phyloP scores from a whole-genome alignment of 2,797 vertebrate genomes.

The Phataginus tetradactyla region DNA sequence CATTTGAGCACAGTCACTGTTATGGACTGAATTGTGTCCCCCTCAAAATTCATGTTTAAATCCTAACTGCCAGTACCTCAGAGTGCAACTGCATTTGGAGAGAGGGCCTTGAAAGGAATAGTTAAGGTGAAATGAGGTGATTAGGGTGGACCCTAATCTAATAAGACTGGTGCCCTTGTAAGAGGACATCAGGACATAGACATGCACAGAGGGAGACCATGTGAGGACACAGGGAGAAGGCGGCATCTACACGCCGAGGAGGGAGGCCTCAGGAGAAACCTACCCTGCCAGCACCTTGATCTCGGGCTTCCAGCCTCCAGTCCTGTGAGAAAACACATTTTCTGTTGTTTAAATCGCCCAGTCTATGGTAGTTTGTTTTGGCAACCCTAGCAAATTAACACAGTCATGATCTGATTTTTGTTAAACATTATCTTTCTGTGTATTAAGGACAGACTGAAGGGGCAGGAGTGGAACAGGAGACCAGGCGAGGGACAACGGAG shows the following conservation, averaged over 20 bases:
- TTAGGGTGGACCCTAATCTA: background rate
- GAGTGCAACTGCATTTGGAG: background rate
- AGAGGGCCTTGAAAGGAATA: background rate
- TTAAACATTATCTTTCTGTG: background rate
- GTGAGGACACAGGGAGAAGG: background rate
- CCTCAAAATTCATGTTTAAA: background rate
- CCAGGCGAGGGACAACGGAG: background rate
- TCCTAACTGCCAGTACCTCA: background rate
- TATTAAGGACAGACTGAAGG: background rate
- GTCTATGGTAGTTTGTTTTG: background rate
- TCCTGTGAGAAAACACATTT: background rate
- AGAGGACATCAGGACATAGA: background rate
- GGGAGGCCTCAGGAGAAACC: background rate
- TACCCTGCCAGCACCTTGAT: no score
- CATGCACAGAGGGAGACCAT: background rate
- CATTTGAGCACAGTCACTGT: background rate
- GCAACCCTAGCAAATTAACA: background rate
- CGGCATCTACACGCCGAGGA: background rate
- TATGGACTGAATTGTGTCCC: background rate
- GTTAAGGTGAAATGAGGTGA: background rate
- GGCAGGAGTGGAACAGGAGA: background rate
- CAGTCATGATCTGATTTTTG: background rate
- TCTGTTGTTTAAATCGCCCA: background rate
- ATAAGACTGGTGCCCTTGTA: background rate
- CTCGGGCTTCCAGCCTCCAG: background rate